Base-by-base conservation (phyloP, 2,113 vertebrate species). In the Scomber colias region DNA sequence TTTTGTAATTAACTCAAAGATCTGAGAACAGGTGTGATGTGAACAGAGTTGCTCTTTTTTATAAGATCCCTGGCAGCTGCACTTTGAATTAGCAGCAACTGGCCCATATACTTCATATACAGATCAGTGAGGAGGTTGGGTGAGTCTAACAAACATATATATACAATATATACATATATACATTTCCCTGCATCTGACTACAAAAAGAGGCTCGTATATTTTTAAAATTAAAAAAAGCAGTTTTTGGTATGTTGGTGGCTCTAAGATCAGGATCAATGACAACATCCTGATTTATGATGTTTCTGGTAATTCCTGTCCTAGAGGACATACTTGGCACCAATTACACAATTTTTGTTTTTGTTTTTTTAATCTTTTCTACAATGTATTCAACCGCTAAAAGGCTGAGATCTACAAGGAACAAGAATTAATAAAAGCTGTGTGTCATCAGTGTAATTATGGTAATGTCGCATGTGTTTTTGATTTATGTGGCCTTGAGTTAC, bases 231-330 rank as follows among this genome's bases (percentile, higher is more conserved):
- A 40, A 9, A 7, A 40, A 40, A 40, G 35, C 35, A 7, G 35
- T 56, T 65, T 54, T 59, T 71, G n/a, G 53, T 69, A 12, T 54
- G 64, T 31, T 66, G 10, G n/a, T 31, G 17, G 16, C 61, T 56
- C 5, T 56, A 40, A 56, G 75, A 14, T 66, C 64, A 60, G 24
- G 79, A 62, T 71, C 30, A 79, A 68, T 27, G 77, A 61, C 27
- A 44, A 59, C 13, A 19, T 14, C 46, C 50, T 44, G 45, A 72
- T 67, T 49, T 59, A 64, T 69, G 19, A 60, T 57, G n/a, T 73
- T 40, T 66, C 54, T 66, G 64, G 64, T 59, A 15, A 13, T 55
- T 74, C 59, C 64, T 78, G 64, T 75, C 53, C 31, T 11, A 17
- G 45, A 71, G 13, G 12, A 40, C 35, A 40, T 7, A 40, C 17